Percentiles rank a stretch among this genome's conserved stretches.
These are phyloP conservation scores for Acridotheres tristis DNA, from an alignment of 2,797 vertebrate genomes.

Conservation along the genomic window DNA sequence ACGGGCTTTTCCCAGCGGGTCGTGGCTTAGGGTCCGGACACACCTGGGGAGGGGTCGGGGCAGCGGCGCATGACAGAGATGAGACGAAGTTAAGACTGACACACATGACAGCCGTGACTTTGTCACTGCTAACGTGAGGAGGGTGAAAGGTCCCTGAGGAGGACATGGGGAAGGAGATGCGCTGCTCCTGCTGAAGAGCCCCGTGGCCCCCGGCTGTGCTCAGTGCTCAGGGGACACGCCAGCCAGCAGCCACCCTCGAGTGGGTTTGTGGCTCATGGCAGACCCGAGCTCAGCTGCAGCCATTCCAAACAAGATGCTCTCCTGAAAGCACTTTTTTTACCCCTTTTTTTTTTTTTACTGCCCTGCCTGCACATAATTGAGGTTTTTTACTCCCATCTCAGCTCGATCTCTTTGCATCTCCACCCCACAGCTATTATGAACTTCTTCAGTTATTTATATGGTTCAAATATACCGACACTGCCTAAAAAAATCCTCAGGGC, in stretches of 20 bases:
- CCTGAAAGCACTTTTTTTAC: background rate
- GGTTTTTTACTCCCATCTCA: background rate
- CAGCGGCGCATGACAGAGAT: background rate
- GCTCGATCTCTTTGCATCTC: background rate
- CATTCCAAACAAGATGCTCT: background rate
- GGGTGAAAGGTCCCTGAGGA: background rate
- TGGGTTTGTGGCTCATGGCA: background rate
- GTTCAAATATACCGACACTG: background rate
- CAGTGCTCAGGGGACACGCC: background rate
- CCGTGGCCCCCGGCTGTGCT: background rate
- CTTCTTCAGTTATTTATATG: background rate
- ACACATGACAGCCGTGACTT: background rate
- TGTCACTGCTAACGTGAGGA: background rate
- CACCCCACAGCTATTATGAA: background rate
- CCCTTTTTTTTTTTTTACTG: background rate
- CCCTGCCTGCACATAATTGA: background rate
- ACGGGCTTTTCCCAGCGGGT: background rate
- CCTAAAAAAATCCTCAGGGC: background rate
- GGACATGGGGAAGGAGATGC: background rate
- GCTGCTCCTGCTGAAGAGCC: background rate
- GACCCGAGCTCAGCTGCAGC: background rate
- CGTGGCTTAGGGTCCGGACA: too few relatives aligned
- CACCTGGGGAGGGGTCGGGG: rapidly evolving
- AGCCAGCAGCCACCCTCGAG: background rate
- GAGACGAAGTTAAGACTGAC: background rate